Base-by-base conservation (phyloP, 1,140 invertebrate genomes). In the Drosophila mauritiana region DNA sequence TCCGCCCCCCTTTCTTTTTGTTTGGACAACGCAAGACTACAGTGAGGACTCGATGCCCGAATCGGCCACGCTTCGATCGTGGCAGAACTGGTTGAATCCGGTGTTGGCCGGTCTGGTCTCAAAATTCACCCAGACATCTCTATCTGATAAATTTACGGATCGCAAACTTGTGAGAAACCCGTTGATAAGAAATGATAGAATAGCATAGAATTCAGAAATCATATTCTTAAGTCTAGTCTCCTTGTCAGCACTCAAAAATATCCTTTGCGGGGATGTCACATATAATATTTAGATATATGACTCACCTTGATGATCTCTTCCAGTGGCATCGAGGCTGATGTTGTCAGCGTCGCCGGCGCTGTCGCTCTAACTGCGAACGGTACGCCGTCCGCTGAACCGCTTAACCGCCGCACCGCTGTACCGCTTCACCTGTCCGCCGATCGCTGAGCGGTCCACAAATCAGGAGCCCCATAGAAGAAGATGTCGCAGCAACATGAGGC, bases 341-440 rank as follows among this genome's bases (percentile, higher is more conserved):
- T 27, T 73, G 64, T 51, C 54, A 67, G 61, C 73, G 65, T 70
- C 13, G 65, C 51, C 37, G 68, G 27, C 65, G 68, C 27, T 57
- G 52, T 72, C 49, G 72, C 64, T 68, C n/a, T 68, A 68, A 68
- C 61, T 68, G 64, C 48, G 49, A 70, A 48, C 34, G 37, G 55
- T 43, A 42, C 61, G 45, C 46, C 22, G 55, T 37, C 42, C 61
- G 45, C 46, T n/a, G 49, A 25, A 15, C 45, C 22, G 45, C 45
- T 25, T 2, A 7, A 27, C 13, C 31, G 57, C 36, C 20, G 5
- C 0, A n/a, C 10, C 25, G 25, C 48, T 17, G 25, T 1, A 6
- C 48, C 43, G 70, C 58, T 56, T 52, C 7, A 62, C 20, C 58
- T 31, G 22, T 31, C 34, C 34, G 17, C 51, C 34, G n/a, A 15